Percentiles rank a stretch among this genome's conserved stretches.
These are phyloP conservation scores for Corythaeola cristata DNA, from an alignment of 2,113 vertebrate genomes.

Conservation along the genomic window DNA sequence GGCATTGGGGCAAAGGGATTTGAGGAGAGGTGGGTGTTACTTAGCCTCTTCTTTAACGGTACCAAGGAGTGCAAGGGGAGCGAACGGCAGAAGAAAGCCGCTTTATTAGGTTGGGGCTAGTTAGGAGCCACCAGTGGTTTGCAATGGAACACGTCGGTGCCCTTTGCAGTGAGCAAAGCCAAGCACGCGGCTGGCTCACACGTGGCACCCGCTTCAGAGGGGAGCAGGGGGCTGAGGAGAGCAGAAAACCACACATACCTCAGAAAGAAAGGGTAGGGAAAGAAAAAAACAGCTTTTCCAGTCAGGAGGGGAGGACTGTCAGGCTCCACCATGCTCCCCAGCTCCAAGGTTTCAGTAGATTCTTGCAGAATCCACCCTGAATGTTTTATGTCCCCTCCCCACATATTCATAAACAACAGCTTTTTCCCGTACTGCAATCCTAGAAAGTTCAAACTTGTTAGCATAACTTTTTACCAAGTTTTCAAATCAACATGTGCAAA, in stretches of 20 bases:
- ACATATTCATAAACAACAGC: no score
- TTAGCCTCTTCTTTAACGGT: neutral
- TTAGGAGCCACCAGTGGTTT: neutral
- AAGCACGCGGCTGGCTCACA: neutral
- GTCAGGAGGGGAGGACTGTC: fast-evolving
- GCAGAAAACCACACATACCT: neutral
- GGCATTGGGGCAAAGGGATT: neutral
- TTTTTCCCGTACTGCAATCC: neutral
- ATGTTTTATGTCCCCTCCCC: neutral
- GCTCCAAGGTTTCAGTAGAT: neutral
- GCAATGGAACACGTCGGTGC: conserved; percentile 12
- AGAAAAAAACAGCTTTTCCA: neutral
- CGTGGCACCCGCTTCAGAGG: neutral
- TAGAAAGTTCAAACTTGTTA: neutral
- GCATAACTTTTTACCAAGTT: neutral
- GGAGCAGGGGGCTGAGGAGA: neutral
- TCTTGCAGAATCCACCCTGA: neutral
- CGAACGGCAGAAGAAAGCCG: neutral
- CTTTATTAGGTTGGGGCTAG: conserved; percentile 34
- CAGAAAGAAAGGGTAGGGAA: neutral
- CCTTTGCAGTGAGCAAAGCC: conserved; percentile 13
- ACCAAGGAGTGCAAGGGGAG: no score
- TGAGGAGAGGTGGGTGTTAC: neutral
- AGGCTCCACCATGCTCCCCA: neutral
- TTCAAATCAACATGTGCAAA: neutral